Conservation (phyloP, 2,888 invertebrate species). For the Nymphalis urticae region DNA sequence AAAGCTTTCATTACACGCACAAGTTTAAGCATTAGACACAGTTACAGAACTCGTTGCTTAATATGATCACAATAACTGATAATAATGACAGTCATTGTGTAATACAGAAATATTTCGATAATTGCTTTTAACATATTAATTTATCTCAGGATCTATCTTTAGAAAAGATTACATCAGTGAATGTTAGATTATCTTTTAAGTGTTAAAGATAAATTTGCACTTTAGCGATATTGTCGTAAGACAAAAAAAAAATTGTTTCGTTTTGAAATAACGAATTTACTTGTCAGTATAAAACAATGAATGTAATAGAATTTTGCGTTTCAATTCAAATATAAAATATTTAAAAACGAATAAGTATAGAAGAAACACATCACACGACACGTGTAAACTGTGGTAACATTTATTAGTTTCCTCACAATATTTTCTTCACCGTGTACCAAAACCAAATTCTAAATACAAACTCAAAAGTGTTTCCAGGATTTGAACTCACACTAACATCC, state of each 20-base stretch:
- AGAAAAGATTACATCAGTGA: slow-evolving; percentile 25
- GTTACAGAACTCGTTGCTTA: slow-evolving; percentile 14
- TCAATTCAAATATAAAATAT: too few species aligned
- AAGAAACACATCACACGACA: too few species aligned
- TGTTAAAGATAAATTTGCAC: slow-evolving; percentile 9
- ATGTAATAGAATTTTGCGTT: too few species aligned
- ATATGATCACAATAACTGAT: slow-evolving; percentile 26
- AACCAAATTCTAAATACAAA: too few species aligned
- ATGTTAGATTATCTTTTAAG: slow-evolving; percentile 18
- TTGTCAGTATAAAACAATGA: too few species aligned
- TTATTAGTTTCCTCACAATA: too few species aligned
- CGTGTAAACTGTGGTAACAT: too few species aligned
- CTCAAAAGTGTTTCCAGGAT: too few species aligned
- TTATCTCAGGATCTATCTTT: slow-evolving; percentile 32
- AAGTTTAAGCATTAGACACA: slow-evolving; percentile 2
- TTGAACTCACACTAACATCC: too few species aligned
- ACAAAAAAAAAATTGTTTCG: background rate
- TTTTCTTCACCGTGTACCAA: too few species aligned
- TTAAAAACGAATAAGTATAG: too few species aligned
- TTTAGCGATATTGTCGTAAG: background rate
- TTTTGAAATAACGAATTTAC: background rate
- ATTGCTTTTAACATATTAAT: slow-evolving; percentile 32
- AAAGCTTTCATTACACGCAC: background rate
- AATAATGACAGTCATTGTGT: slow-evolving; percentile 24
- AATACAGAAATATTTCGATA: slow-evolving; percentile 31